Evolutionary conservation across 2,888 invertebrate genomes (phyloP), one percentile per base, ranked within the genome.

Genomic region (Azorinus chamasolen): DNA sequence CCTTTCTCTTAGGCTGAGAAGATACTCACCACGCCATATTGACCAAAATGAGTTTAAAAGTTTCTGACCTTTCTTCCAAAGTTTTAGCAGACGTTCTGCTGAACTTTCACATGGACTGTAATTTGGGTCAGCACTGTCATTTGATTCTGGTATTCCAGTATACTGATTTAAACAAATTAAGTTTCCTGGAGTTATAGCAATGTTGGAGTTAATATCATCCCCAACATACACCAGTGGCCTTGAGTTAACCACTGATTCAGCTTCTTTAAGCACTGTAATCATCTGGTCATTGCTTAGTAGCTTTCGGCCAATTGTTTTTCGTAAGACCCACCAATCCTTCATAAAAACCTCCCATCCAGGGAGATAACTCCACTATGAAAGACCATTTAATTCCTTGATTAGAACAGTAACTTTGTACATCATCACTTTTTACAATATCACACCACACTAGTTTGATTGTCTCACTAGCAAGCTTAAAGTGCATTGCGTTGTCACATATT

Each of bases 401-500:
- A 10, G 64, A 41, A 27, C 14, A n/a, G 27, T 61, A 61, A 39
- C 20, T 45, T 66, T 66, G 48, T n/a, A 66, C 58, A 18, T 46
- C 54, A 24, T 68, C 51, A 59, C 45, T 22, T 53, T 63, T 46
- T 1, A 46, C 41, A 12, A 53, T 41, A n/a, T 53, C 25, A 8
- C 20, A 4, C 62, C 51, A 63, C 16, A 53, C 48, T 12, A 51
- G 16, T 16, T 63, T 39, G 18, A 39, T 37, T 18, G 53, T 37
- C 41, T 58, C 45, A 58, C 58, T 58, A 12, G 45, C 58, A 12
- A 24, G 16, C 25, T 58, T 58, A 24, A 58, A 51, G 20, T 63
- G 41, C 32, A 20, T n/a, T 37, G 62, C 62, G 39, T 63, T 51
- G 37, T 73, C 73, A 57, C 55, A 51, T 4, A 66, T 41, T 16